These are phyloP conservation scores for Barnardius zonarius DNA, from an alignment of 2,113 vertebrate species.

Conservation along the genomic window DNA sequence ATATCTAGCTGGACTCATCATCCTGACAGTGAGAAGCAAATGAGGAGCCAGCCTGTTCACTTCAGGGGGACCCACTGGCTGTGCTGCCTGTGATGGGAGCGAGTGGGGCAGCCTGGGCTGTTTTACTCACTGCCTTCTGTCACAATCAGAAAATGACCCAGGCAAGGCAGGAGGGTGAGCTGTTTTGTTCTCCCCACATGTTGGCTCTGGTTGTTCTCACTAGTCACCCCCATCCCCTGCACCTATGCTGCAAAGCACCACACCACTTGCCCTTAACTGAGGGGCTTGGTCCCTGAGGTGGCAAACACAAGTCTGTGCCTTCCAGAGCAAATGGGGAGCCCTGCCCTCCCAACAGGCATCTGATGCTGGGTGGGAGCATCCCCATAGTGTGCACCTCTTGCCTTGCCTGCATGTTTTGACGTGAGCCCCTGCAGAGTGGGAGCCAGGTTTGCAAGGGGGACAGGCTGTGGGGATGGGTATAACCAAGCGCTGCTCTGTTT, in stretches of 20 bases:
- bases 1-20: constrained; percentile 6
- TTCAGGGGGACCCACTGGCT: not conserved
- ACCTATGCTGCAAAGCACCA: not conserved
- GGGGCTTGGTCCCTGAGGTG: not conserved
- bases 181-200: not conserved
- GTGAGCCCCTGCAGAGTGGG: fast-evolving
- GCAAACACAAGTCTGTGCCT: not conserved
- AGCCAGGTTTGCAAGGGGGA: not conserved
- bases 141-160: not conserved
- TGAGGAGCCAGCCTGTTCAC: not conserved
- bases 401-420: not conserved
- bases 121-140: not conserved
- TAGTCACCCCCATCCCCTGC: not conserved
- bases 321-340: not conserved
- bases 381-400: not conserved
- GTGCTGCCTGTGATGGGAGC: not conserved
- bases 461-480: not conserved
- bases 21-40: constrained; percentile 45
- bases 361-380: not conserved
- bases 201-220: not conserved
- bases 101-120: not conserved
- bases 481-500: not conserved
- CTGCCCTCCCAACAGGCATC: fast-evolving
- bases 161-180: not conserved
- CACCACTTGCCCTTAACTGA: not conserved